A percentile compares a stretch with the other conserved stretches of the same genome.
phyloP scores from a whole-genome alignment of 2,888 invertebrate genomes.

The Hybos culiciformis region DNA sequence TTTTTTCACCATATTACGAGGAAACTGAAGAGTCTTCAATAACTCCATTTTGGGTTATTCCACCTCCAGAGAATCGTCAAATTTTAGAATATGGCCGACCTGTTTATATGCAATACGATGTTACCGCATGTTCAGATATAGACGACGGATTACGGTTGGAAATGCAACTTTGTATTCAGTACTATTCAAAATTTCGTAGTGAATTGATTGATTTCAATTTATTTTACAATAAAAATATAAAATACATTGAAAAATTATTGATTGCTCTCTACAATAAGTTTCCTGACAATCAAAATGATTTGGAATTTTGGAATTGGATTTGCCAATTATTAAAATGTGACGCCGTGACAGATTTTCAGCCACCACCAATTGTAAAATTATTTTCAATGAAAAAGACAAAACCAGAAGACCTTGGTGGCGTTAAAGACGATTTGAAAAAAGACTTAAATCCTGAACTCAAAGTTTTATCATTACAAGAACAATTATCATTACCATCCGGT shows the following conservation, averaged over 20 bases:
- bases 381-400: slow-evolving; percentile 15
- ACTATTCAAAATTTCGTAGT: slow-evolving; percentile 54
- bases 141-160: slow-evolving; percentile 71
- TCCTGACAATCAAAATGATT: slow-evolving; percentile 65
- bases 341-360: background rate
- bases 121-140: slow-evolving; percentile 67
- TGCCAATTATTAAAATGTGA: slow-evolving; percentile 56
- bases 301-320: slow-evolving; percentile 64
- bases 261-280: slow-evolving; percentile 67
- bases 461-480: slow-evolving; percentile 32
- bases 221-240: slow-evolving; percentile 41
- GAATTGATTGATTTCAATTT: slow-evolving; percentile 51
- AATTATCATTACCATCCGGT: slow-evolving; percentile 33
- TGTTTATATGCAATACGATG: slow-evolving; percentile 75
- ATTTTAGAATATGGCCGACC: slow-evolving; percentile 80
- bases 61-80: slow-evolving; percentile 86
- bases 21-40: slow-evolving; percentile 69
- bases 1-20: slow-evolving; percentile 74
- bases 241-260: slow-evolving; percentile 75
- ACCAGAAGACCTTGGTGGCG: slow-evolving; percentile 22
- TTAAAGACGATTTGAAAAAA: slow-evolving; percentile 16
- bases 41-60: slow-evolving; percentile 86
- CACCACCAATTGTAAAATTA: background rate
- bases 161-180: slow-evolving; percentile 73
- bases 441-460: slow-evolving; percentile 25